Percentiles rank a stretch among this genome's conserved stretches.
Conservation (phyloP, 2,888 invertebrate species). For the Octonoba sinensis region DNA sequence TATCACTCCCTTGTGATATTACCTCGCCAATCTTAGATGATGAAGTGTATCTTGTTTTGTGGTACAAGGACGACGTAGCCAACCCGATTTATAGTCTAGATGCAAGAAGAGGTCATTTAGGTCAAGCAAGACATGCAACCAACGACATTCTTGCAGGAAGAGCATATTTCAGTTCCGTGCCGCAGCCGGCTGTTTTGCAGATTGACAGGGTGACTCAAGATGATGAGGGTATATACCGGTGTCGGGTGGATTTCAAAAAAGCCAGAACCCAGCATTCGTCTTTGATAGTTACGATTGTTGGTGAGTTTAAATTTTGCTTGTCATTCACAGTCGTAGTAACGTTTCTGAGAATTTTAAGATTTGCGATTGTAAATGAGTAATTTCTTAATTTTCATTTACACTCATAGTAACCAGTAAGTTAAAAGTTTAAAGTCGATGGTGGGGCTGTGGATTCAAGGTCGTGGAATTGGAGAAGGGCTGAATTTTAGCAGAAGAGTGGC, state of each 20-base stretch:
- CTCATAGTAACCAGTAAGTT: too few relatives aligned
- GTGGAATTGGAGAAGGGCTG: too few relatives aligned
- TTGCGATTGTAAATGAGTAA: not conserved
- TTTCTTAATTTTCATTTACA: too few relatives aligned
- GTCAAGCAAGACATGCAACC: constrained; percentile 73
- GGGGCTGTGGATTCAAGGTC: too few relatives aligned
- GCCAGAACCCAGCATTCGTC: constrained; percentile 90
- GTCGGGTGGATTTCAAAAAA: constrained; percentile 89
- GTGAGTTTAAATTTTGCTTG: constrained; percentile 73
- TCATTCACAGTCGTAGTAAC: not conserved
- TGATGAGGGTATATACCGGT: constrained; percentile 90
- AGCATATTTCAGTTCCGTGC: constrained; percentile 84
- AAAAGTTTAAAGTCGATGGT: too few relatives aligned
- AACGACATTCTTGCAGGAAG: constrained; percentile 87
- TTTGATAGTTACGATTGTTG: constrained; percentile 90
- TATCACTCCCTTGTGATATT: constrained; percentile 63
- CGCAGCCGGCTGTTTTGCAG: constrained; percentile 69
- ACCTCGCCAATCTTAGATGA: constrained; percentile 57
- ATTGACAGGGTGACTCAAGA: constrained; percentile 78
- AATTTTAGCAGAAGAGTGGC: too few relatives aligned
- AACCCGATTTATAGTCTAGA: constrained; percentile 64
- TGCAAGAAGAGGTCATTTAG: constrained; percentile 52
- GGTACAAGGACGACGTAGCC: constrained; percentile 63
- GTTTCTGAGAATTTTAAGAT: not conserved
- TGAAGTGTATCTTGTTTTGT: constrained; percentile 63